phyloP scores from a whole-genome alignment of 1,140 invertebrate genomes.

The Reticulitermes speratus region DNA sequence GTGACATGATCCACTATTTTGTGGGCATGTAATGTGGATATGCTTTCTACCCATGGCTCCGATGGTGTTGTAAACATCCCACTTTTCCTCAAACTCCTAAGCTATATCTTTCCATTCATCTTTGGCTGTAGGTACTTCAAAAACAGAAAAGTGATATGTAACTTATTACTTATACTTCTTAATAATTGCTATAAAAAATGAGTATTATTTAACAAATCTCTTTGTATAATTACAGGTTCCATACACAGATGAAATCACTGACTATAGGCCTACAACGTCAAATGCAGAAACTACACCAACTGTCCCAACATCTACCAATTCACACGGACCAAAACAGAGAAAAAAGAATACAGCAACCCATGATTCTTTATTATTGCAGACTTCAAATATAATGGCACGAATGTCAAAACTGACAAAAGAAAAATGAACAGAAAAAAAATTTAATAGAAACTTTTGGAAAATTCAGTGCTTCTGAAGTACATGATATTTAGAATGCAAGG shows the following conservation, averaged over 20 bases:
- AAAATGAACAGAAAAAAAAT: not conserved
- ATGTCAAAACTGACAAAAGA: slow-evolving; percentile 17
- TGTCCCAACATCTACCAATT: too few species aligned
- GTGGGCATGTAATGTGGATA: slow-evolving; percentile 37
- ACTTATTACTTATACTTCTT: too few species aligned
- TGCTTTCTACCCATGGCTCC: slow-evolving; percentile 40
- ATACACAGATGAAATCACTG: not conserved
- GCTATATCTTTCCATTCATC: slow-evolving; percentile 30
- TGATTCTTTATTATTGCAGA: slow-evolving; percentile 1
- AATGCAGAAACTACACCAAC: not conserved
- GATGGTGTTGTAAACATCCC: slow-evolving; percentile 42
- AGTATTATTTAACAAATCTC: not conserved
- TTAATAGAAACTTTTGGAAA: not conserved
- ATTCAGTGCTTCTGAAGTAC: not conserved
- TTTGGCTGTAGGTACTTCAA: slow-evolving; percentile 10
- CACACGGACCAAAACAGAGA: not conserved
- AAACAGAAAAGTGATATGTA: not conserved
- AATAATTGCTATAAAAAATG: too few species aligned
- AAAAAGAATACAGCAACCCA: not conserved
- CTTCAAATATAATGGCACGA: not conserved
- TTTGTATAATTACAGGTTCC: not conserved
- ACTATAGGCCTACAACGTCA: not conserved
- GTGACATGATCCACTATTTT: slow-evolving; percentile 38
- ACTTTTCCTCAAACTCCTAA: slow-evolving; percentile 29
- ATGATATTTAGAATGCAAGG: not conserved